Percentiles rank a stretch among this genome's conserved stretches.
These are phyloP conservation scores for Dasysyrphus albostriatus DNA, from an alignment of 2,888 invertebrate genomes.

Conservation along the genomic window DNA sequence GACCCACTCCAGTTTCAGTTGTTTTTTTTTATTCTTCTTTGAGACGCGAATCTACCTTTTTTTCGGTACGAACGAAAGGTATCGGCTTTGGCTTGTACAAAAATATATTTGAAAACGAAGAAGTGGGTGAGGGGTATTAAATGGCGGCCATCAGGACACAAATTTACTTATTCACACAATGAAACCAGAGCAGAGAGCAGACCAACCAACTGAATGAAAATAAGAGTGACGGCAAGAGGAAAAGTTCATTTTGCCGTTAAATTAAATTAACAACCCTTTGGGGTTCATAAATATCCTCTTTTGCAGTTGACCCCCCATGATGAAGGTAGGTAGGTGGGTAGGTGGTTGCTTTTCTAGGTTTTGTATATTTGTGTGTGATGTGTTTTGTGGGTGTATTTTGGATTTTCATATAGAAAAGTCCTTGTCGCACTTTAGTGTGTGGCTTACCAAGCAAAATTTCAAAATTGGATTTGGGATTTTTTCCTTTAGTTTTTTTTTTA, in stretches of 20 bases:
- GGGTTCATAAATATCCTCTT: slow-evolving; percentile 72
- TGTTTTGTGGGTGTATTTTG: slow-evolving; percentile 14
- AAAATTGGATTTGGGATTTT: slow-evolving; percentile 62
- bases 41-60: slow-evolving; percentile 4
- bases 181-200: slow-evolving; percentile 11
- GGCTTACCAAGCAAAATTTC: slow-evolving; percentile 42
- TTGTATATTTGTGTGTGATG: not conserved
- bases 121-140: slow-evolving; percentile 9
- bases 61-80: not conserved
- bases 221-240: not conserved
- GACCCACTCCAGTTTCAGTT: slow-evolving; percentile 14
- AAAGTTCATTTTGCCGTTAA: slow-evolving; percentile 73
- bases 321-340: slow-evolving; percentile 15
- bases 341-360: slow-evolving; percentile 13
- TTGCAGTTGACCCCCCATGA: slow-evolving; percentile 69
- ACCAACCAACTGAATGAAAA: not conserved
- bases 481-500: not conserved
- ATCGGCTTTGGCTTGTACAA: not conserved
- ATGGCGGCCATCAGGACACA: slow-evolving; percentile 31
- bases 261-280: slow-evolving; percentile 74
- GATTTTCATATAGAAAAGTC: slow-evolving; percentile 11
- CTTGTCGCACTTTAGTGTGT: slow-evolving; percentile 59
- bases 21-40: not conserved
- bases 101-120: not conserved
- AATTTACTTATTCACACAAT: slow-evolving; percentile 39